Conservation (phyloP, 2,888 invertebrate species). For the Xestia xanthographa region DNA sequence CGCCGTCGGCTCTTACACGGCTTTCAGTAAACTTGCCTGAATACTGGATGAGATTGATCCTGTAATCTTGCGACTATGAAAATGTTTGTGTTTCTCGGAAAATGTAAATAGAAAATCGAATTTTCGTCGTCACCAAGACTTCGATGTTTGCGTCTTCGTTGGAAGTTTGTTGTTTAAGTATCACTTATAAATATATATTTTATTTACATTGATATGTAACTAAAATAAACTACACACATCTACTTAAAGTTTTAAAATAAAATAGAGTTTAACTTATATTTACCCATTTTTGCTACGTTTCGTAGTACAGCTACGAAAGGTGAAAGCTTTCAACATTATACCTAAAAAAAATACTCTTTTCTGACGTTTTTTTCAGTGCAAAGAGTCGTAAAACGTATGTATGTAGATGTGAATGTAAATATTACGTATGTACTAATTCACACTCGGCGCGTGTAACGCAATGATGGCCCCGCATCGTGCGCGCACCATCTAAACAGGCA, state of each 20-base stretch:
- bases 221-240: background rate
- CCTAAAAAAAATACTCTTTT: background rate
- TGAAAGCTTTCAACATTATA: conserved; percentile 23
- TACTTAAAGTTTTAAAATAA: background rate
- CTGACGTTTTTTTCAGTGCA: conserved; percentile 6
- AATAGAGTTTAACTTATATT: background rate
- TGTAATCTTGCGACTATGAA: conserved; percentile 55
- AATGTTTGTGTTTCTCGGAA: conserved; percentile 53
- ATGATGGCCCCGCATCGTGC: conserved; percentile 55
- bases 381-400: conserved; percentile 34
- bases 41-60: conserved; percentile 54
- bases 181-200: conserved; percentile 1
- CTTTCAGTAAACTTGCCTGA: conserved; percentile 49
- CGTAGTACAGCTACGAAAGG: background rate
- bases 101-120: conserved; percentile 46
- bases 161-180: conserved; percentile 27
- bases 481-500: conserved; percentile 60
- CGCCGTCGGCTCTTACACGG: conserved; percentile 33
- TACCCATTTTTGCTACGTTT: background rate
- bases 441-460: conserved; percentile 52
- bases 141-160: conserved; percentile 19
- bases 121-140: conserved; percentile 17
- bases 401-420: conserved; percentile 30
- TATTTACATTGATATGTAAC: background rate
- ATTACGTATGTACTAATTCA: conserved; percentile 55